Evolutionary conservation across 2,888 invertebrate genomes (phyloP), one percentile per base, ranked within the genome.

Genomic region (Oeneis ivallda): DNA sequence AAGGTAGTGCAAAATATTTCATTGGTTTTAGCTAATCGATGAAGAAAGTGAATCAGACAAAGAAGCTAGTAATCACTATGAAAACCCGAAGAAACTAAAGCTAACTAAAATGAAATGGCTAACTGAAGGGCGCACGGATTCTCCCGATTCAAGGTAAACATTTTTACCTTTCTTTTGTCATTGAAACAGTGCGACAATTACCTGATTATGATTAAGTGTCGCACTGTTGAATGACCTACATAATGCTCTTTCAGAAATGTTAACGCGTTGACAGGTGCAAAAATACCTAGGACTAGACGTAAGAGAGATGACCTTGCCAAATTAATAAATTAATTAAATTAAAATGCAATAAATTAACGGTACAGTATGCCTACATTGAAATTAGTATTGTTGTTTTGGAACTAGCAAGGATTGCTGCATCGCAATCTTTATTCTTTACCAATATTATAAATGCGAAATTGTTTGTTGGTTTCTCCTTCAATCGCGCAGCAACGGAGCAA

Each of bases 71-170:
- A 45, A 59, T 50, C 57, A 50, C 10, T 64, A 59, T 39, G 62
- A 50, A 9, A 85, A 84, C 57, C 82, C 85, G 10, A 88, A 85
- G 65, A 74, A 87, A 58, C 72, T 90, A 3, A 85, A 85, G 72
- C 71, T 89, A 47, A 90, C 89, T 0, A 86, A 86, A 79, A 89
- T 87, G 86, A 89, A 86, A 70, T 91, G 91, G 90, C 81, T 91
- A 1, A 83, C 84, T 13, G 88, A 89, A 73, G 79, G 78, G 13
- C 78, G 78, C 19, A 79, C 80, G 0, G 84, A 75, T 19, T 78
- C 79, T 10, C 75, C 78, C 0, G 83, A 87, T 66, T 86, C 86
- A n/a, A 90, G 89, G 91, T 91, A 69, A 69, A 13, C 32, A 17
- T 7, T 2, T 17, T 76, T 75, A 58, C 60, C 66, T 52, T 8